phyloP scores from a whole-genome alignment of 2,888 invertebrate species.

The Charanyca ferruginea region DNA sequence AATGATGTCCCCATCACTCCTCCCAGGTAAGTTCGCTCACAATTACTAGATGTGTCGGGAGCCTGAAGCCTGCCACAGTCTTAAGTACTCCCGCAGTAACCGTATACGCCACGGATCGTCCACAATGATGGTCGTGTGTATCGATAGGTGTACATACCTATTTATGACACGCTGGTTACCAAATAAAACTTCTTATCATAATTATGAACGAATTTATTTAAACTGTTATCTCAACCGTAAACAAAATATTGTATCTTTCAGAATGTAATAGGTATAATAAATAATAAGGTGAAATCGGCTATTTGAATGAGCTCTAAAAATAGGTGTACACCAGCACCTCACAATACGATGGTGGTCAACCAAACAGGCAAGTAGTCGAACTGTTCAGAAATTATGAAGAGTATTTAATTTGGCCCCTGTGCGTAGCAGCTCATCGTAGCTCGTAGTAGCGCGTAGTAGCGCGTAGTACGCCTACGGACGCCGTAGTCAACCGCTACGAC shows the following conservation, averaged over 20 bases:
- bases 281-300: neutral
- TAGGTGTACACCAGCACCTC: neutral
- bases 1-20: no score
- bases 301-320: neutral
- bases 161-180: neutral
- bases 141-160: neutral
- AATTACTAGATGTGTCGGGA: no score
- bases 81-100: neutral
- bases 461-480: constrained; percentile 48
- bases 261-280: no score
- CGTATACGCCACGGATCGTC: neutral
- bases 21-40: no score
- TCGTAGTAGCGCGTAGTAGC: constrained; percentile 47
- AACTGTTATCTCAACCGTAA: constrained; percentile 7
- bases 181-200: constrained; percentile 2
- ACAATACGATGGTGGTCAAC: neutral
- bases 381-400: neutral
- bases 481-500: constrained; percentile 41
- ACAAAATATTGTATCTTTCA: neutral
- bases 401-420: neutral
- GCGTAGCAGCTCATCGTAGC: constrained; percentile 29
- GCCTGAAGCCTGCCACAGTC: neutral
- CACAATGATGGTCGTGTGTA: neutral
- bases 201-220: constrained; percentile 10
- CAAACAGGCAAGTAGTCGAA: neutral